These are phyloP conservation scores for Erebia palarica DNA, from an alignment of 2,888 invertebrate species.

Conservation along the genomic window DNA sequence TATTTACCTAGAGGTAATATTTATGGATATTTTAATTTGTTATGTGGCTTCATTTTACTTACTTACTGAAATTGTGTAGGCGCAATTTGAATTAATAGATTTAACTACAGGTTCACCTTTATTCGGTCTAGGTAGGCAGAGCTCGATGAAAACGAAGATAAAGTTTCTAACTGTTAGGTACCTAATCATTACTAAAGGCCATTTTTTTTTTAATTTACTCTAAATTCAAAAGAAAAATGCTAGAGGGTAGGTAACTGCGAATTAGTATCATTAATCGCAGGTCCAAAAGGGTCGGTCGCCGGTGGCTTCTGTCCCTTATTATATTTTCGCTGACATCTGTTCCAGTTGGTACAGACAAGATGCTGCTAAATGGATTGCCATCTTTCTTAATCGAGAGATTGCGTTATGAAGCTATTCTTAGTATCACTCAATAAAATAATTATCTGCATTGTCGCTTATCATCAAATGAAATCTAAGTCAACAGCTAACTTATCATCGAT, in stretches of 20 bases:
- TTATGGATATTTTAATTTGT: background rate
- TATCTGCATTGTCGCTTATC: background rate
- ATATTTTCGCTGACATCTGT: conserved; percentile 59
- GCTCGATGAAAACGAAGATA: too few species aligned
- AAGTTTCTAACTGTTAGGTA: too few species aligned
- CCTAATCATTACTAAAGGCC: too few species aligned
- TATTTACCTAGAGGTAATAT: background rate
- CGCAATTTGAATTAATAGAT: too few species aligned
- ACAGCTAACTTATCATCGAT: background rate
- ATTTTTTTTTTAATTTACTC: background rate
- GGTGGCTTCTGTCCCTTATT: conserved; percentile 54
- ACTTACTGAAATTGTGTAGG: background rate
- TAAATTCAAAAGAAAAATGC: conserved; percentile 24
- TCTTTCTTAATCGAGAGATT: conserved; percentile 21
- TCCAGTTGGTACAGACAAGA: conserved; percentile 34
- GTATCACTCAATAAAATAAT: background rate
- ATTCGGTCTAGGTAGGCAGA: too few species aligned
- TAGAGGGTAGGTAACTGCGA: background rate
- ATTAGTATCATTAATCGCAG: conserved; percentile 37
- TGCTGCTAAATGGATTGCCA: conserved; percentile 31
- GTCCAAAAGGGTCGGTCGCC: conserved; percentile 36
- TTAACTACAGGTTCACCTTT: background rate
- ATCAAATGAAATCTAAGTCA: background rate
- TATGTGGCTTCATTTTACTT: background rate
- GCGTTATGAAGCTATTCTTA: background rate